Conservation (phyloP, 2,797 vertebrate species). For the Heliangelus exortis region DNA sequence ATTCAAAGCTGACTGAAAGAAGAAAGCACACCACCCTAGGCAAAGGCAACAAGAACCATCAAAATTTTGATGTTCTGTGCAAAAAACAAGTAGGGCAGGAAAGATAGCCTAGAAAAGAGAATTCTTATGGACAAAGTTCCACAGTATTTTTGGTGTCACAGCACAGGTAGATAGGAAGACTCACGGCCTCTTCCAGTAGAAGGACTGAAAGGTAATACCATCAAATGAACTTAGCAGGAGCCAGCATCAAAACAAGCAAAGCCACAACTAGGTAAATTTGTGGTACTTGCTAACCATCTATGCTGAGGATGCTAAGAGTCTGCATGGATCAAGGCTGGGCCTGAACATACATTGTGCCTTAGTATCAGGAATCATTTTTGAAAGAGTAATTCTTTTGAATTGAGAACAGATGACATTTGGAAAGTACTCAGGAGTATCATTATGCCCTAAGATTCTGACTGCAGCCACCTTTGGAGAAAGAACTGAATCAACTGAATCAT, state of each 20-base stretch:
- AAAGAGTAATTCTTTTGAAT: background rate
- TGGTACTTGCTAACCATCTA: background rate
- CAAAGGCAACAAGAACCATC: background rate
- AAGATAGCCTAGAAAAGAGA: background rate
- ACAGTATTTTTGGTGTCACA: background rate
- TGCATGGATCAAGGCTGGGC: background rate
- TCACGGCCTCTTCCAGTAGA: background rate
- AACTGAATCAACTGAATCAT: background rate
- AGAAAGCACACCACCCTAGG: background rate
- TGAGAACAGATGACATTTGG: background rate
- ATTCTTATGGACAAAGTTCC: background rate
- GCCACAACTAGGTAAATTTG: background rate
- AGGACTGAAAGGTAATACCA: background rate
- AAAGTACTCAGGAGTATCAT: background rate
- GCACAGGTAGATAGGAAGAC: background rate
- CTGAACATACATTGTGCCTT: background rate
- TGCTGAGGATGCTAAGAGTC: background rate
- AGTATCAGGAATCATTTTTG: background rate
- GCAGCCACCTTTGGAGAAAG: background rate
- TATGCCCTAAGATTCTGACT: background rate
- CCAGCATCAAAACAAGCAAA: background rate
- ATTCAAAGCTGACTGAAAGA: background rate
- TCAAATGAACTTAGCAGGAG: background rate
- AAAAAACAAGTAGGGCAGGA: background rate
- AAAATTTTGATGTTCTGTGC: background rate